phyloP scores from a whole-genome alignment of 2,113 vertebrate genomes.

The Antechinus stuartii region DNA sequence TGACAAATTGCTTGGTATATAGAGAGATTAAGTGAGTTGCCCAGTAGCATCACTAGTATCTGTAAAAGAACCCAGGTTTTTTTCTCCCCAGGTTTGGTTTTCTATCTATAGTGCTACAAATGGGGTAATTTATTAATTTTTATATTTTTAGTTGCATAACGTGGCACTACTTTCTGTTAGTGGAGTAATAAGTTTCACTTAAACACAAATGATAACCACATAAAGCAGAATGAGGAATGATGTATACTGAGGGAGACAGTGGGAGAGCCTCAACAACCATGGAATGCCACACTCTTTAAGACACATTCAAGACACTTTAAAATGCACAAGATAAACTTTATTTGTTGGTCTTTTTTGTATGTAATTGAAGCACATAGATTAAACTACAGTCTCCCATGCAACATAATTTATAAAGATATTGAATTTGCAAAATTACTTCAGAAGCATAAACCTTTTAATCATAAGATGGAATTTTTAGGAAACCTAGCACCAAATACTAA shows the following conservation, averaged over 20 bases:
- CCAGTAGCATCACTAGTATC: not conserved
- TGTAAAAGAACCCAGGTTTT: not conserved
- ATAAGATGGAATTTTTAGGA: slow-evolving; percentile 22
- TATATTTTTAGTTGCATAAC: not conserved
- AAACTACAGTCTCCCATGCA: slow-evolving; percentile 12
- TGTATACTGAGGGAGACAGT: not conserved
- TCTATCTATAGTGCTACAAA: not conserved
- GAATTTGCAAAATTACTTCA: not conserved
- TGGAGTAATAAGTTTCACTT: slow-evolving; percentile 3
- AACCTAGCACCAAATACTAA: not conserved
- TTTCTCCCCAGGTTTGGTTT: not conserved
- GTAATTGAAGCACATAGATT: not conserved
- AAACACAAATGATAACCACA: not conserved
- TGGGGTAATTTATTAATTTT: not conserved
- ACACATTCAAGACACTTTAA: too few species aligned
- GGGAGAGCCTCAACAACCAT: not conserved
- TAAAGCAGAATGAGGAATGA: slow-evolving; percentile 1
- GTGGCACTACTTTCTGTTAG: not conserved
- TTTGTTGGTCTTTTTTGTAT: not conserved
- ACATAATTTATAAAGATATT: not conserved
- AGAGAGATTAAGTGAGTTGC: not conserved
- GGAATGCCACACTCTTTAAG: not conserved
- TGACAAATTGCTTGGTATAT: not conserved
- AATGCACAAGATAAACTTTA: not conserved
- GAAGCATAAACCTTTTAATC: not conserved